Evolutionary conservation across 2,888 invertebrate species (phyloP), one percentile per base, ranked within the genome.

Genomic region (Scaptomyza flava): DNA sequence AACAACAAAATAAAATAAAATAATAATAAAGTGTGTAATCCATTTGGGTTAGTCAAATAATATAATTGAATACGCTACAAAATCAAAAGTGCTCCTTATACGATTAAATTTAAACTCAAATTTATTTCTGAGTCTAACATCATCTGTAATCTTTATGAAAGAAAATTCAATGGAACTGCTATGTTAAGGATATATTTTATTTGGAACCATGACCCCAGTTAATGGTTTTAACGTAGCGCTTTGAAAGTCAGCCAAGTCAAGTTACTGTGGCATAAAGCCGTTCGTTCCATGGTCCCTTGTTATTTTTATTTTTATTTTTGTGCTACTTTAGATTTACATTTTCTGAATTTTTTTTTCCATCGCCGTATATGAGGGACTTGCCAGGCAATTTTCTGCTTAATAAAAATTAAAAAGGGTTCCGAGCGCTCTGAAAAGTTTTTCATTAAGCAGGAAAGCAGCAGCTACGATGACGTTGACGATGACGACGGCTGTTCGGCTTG

Each of bases 321-420:
- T 50, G 62, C 68, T 71, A 65, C 78, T 82, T 77, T 77, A 48
- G 67, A 65, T 70, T 72, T 62, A 61, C 54, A 67, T 68, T 77
- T 68, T 66, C 48, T 42, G 42, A 43, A 43, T 63, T 62, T 72
- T 45, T 58, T 7, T 14, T 38, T 17, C 17, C 30, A 45, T 33
- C 58, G 17, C 11, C 9, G 31, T 6, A 47, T 38, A 57, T 33
- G 34, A 54, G 50, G 59, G 64, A 50, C 58, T 52, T 43, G 45
- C 53, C 64, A 68, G 78, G 73, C 78, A 85, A 82, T 85, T 85
- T 83, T 82, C 78, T 86, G 86, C 86, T 81, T 81, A 84, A 86
- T 83, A 84, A 83, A 82, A 86, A 86, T 86, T 86, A 83, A 80
- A 76, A 84, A 84, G 73, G 86, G 86, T 80, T 81, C 65, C 68